phyloP scores from a whole-genome alignment of 2,113 vertebrate genomes.

The Scophthalmus maximus region DNA sequence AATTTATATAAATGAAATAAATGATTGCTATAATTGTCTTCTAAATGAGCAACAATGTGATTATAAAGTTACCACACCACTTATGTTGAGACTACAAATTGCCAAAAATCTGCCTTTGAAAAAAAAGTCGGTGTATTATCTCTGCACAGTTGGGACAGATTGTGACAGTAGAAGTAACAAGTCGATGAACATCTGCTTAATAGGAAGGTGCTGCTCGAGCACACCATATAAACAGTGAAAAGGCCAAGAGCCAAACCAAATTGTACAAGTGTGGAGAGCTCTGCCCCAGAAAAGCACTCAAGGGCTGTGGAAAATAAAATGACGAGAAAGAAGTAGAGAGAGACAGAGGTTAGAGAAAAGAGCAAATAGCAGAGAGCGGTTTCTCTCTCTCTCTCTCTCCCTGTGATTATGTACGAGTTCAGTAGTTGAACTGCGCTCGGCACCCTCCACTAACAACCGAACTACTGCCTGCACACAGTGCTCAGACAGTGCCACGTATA shows the following conservation, averaged over 20 bases:
- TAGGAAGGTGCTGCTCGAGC: conserved; percentile 17
- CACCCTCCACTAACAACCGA: conserved; percentile 62
- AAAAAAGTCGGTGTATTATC: not conserved
- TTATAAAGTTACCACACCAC: not conserved
- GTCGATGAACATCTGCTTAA: conserved; percentile 4
- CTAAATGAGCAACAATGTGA: not conserved
- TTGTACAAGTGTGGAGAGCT: conserved; percentile 1
- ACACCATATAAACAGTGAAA: conserved; percentile 34
- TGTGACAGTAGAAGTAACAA: not conserved
- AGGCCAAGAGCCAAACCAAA: conserved; percentile 7
- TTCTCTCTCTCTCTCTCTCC: not conserved
- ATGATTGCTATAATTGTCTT: not conserved
- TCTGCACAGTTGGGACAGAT: not conserved
- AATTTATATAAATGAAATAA: not conserved
- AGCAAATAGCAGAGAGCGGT: conserved; percentile 16
- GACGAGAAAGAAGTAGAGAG: conserved; percentile 10
- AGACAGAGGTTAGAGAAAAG: conserved; percentile 40
- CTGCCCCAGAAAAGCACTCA: conserved; percentile 38
- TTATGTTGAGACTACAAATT: not conserved
- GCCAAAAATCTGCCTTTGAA: not conserved
- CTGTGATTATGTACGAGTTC: conserved; percentile 68
- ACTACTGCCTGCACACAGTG: conserved; percentile 57
- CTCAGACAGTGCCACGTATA: conserved; percentile 60
- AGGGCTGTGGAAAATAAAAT: conserved; percentile 35
- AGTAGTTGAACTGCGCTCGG: conserved; percentile 45